phyloP scores from a whole-genome alignment of 1,140 invertebrate genomes.

The Magallana angulata region DNA sequence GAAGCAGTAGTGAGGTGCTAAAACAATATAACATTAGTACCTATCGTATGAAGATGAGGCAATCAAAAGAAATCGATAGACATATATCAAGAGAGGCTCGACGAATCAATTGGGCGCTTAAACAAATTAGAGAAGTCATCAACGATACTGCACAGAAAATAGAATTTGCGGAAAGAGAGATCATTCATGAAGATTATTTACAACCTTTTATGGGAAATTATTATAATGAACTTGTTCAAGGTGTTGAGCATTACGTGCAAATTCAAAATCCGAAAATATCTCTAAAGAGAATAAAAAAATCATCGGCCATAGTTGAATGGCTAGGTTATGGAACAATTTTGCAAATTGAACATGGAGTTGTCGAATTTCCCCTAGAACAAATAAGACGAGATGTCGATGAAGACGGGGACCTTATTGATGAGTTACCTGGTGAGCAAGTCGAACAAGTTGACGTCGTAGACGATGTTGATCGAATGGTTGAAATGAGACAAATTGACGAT shows the following conservation, averaged over 20 bases:
- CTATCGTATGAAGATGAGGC: conserved; percentile 47
- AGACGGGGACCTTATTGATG: conserved; percentile 41
- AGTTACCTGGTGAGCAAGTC: conserved; percentile 51
- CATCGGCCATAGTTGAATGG: conserved; percentile 57
- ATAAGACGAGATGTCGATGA: conserved; percentile 22
- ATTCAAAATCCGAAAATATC: not conserved
- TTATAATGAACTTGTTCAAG: conserved; percentile 44
- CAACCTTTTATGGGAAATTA: conserved; percentile 58
- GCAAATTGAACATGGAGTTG: not conserved
- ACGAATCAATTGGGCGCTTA: conserved; percentile 10
- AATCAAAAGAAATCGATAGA: conserved; percentile 1
- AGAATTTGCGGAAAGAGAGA: conserved; percentile 60
- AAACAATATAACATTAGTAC: conserved; percentile 60
- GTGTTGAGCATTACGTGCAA: conserved; percentile 29
- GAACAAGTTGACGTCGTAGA: conserved; percentile 50
- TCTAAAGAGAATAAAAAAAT: conserved; percentile 18
- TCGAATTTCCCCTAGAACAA: not conserved
- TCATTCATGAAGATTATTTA: conserved; percentile 63
- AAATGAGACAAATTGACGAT: conserved; percentile 28
- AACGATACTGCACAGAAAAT: conserved; percentile 58
- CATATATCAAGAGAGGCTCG: conserved; percentile 45
- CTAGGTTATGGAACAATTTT: conserved; percentile 49
- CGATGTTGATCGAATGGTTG: conserved; percentile 38
- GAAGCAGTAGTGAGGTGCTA: conserved; percentile 81
- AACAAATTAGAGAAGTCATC: conserved; percentile 44